Base-by-base conservation (phyloP, 2,113 vertebrate species). In the Pygoscelis adeliae region DNA sequence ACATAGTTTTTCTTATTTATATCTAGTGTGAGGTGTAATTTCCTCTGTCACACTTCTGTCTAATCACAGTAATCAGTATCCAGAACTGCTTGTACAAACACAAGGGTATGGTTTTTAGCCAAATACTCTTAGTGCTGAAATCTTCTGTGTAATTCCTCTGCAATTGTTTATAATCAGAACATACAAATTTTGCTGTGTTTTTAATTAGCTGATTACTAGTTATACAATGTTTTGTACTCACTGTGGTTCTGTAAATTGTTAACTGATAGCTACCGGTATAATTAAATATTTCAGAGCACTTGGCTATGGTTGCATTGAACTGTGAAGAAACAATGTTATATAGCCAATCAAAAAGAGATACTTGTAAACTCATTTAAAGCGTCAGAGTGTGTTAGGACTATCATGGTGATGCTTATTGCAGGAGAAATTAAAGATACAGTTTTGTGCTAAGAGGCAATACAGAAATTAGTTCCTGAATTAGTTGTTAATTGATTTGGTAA, bases 401-500 rank as follows among this genome's bases (percentile, higher is more conserved):
- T 98, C 98, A 95, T 82, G 94, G 98, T 98, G 98, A 98, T 97
- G 98, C 98, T 98, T 98, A 98, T 98, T 98, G 97, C 98, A 96
- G 97, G 98, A 98, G 98, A 98, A 99, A 98, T 98, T 98, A 98
- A 98, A 99, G 98, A 98, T 98, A 99, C 98, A 98, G 97, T 98
- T 98, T 98, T 98, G 98, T 98, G 98, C 99, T 99, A 98, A 98
- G 98, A 99, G 98, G 98, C 99, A 99, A 98, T 98, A 92, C 98
- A 98, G 98, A 99, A 98, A 99, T 99, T 98, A 98, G 98, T 98
- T 98, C 98, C 98, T 98, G 98, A 99, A 99, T 99, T 98, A 99
- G 98, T 99, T 97, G 99, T 98, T 99, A 99, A 99, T 99, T 99
- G 99, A 99, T 99, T 99, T 99, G 98, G 99, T 98, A 98, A 98